phyloP scores from a whole-genome alignment of 2,797 vertebrate species.

The Diglossa cyanea region DNA sequence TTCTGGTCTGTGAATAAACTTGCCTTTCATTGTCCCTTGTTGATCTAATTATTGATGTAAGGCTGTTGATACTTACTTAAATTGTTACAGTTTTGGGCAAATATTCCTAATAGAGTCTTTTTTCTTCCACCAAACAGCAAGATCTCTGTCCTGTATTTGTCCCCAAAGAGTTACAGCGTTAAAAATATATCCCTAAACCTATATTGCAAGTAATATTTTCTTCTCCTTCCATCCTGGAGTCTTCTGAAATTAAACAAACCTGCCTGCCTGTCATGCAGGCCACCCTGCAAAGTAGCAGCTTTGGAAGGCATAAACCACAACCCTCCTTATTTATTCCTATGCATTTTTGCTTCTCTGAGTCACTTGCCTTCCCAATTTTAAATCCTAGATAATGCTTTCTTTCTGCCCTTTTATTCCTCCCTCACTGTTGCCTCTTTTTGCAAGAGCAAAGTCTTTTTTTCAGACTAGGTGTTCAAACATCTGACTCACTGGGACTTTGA shows the following conservation, averaged over 20 bases:
- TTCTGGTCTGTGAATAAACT: neutral
- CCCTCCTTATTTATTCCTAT: neutral
- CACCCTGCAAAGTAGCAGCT: neutral
- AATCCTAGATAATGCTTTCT: neutral
- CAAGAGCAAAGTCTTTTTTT: neutral
- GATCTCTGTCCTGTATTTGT: neutral
- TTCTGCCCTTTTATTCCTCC: neutral
- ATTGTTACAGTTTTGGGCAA: neutral
- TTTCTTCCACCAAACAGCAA: neutral
- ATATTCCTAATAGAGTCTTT: neutral
- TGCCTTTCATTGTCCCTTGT: neutral
- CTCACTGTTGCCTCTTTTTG: neutral
- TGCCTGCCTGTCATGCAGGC: neutral
- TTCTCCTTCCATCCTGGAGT: neutral
- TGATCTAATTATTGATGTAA: neutral
- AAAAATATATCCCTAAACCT: neutral
- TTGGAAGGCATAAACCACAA: neutral
- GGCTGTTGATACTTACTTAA: neutral
- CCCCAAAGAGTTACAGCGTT: neutral
- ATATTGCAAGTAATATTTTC: neutral
- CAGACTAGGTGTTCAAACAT: neutral
- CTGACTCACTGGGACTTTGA: neutral
- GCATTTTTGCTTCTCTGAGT: neutral
- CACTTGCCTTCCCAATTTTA: fast-evolving
- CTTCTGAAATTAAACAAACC: neutral